A percentile compares a stretch with the other conserved stretches of the same genome.
These are phyloP conservation scores for Monomorium pharaonis DNA, from an alignment of 1,140 invertebrate genomes.

Conservation along the genomic window DNA sequence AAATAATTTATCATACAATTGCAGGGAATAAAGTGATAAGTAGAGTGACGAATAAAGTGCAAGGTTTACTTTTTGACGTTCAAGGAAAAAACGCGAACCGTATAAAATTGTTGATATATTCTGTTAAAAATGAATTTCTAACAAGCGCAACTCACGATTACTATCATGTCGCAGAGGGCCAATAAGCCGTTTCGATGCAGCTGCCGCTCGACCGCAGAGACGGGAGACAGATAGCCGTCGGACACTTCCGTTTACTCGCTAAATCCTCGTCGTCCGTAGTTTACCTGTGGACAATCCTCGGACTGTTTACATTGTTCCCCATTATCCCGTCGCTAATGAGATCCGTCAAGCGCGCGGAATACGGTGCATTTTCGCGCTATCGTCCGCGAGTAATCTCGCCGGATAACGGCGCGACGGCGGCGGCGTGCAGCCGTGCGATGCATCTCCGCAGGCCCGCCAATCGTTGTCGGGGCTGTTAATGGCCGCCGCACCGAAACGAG, in stretches of 20 bases:
- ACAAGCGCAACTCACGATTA: constrained; percentile 29
- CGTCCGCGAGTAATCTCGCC: constrained; percentile 6
- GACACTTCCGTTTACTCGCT: constrained; percentile 53
- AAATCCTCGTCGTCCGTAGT: constrained; percentile 43
- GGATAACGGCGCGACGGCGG: background rate
- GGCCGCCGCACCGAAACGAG: background rate
- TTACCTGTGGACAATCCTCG: constrained; percentile 38
- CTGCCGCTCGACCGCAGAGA: constrained; percentile 27
- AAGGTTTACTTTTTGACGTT: background rate
- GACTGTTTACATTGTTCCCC: constrained; percentile 43
- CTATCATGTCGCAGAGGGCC: constrained; percentile 34
- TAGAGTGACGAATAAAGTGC: no score
- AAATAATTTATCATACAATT: background rate
- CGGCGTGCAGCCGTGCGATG: background rate
- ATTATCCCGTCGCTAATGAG: constrained; percentile 43
- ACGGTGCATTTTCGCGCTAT: constrained; percentile 8
- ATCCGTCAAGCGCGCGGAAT: constrained; percentile 4
- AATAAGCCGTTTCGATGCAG: constrained; percentile 39
- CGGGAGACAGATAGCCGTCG: constrained; percentile 46
- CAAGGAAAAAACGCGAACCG: background rate
- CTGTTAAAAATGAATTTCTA: background rate
- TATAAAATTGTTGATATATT: background rate
- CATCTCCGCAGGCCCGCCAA: constrained; percentile 3
- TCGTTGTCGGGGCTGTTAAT: constrained; percentile 21
- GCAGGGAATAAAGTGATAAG: background rate